phyloP scores from a whole-genome alignment of 2,888 invertebrate genomes.

The Eulithis testata region DNA sequence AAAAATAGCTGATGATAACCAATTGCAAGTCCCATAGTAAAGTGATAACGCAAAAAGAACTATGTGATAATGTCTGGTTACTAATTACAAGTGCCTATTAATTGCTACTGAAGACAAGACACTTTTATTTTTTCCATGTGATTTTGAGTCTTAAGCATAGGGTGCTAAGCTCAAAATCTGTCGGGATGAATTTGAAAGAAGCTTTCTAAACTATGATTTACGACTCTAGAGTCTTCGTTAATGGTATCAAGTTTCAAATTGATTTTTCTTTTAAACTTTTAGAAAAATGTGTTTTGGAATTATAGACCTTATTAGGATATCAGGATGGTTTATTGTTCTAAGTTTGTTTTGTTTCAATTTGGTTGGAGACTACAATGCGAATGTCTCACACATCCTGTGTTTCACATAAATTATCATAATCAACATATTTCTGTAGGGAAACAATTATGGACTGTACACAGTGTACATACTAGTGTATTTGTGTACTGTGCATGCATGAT shows the following conservation, averaged over 20 bases:
- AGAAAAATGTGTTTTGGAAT: slow-evolving; percentile 2
- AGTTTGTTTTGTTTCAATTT: slow-evolving; percentile 12
- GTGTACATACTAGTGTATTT: not conserved
- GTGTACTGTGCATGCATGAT: slow-evolving; percentile 1
- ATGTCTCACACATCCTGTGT: slow-evolving; percentile 51
- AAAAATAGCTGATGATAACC: slow-evolving; percentile 30
- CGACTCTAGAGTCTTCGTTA: not conserved
- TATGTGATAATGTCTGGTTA: slow-evolving; percentile 61
- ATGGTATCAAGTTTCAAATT: not conserved
- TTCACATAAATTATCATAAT: slow-evolving; percentile 70
- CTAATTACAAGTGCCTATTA: slow-evolving; percentile 51
- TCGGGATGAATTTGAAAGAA: not conserved
- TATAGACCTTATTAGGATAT: slow-evolving; percentile 9
- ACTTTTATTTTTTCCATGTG: slow-evolving; percentile 9
- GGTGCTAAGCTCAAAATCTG: not conserved
- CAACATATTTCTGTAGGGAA: slow-evolving; percentile 48
- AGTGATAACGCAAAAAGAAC: slow-evolving; percentile 57
- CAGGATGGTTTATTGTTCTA: slow-evolving; percentile 3
- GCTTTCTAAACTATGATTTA: slow-evolving; percentile 10
- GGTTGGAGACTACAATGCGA: slow-evolving; percentile 43
- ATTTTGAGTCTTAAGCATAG: slow-evolving; percentile 15
- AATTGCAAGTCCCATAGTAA: slow-evolving; percentile 32
- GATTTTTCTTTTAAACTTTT: not conserved
- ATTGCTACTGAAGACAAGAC: slow-evolving; percentile 15
- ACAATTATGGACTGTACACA: slow-evolving; percentile 16